Conservation (phyloP, 2,113 vertebrate species). For the Cyprinus carpio region DNA sequence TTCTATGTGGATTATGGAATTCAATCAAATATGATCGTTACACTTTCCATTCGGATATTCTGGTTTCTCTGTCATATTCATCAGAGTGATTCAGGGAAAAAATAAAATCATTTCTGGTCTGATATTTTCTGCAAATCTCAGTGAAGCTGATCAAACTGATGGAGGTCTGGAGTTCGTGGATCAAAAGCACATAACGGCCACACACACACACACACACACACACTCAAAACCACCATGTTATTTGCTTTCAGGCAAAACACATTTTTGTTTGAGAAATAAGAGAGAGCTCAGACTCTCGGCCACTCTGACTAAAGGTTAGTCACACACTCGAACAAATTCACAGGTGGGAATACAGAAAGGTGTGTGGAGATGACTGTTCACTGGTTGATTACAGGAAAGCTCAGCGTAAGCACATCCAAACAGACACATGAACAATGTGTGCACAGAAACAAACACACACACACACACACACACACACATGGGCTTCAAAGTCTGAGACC, state of each 20-base stretch:
- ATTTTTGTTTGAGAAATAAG: slow-evolving; percentile 42
- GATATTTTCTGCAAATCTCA: not conserved
- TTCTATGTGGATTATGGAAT: slow-evolving; percentile 23
- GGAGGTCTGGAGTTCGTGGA: not conserved
- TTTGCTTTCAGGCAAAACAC: slow-evolving; percentile 43
- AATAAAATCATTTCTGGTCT: not conserved
- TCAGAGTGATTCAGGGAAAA: slow-evolving; percentile 2
- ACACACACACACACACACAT: not conserved
- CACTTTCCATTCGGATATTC: not conserved
- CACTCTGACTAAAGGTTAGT: slow-evolving; percentile 33
- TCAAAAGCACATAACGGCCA: not conserved
- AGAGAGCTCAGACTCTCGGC: slow-evolving; percentile 11
- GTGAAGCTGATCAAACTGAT: slow-evolving; percentile 4
- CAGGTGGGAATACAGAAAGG: slow-evolving; percentile 10
- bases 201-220: slow-evolving; percentile 6
- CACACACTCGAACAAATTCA: slow-evolving; percentile 16
- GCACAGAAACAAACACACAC: not conserved
- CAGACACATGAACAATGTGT: not conserved
- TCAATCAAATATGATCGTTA: slow-evolving; percentile 7
- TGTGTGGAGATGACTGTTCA: slow-evolving; percentile 8
- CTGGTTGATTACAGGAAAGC: not conserved
- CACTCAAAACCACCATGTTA: slow-evolving; percentile 19
- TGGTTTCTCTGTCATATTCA: slow-evolving; percentile 15
- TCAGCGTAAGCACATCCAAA: slow-evolving; percentile 2
- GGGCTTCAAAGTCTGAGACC: not conserved